These are phyloP conservation scores for Campoplex capitator DNA, from an alignment of 2,888 invertebrate genomes.

Conservation along the genomic window DNA sequence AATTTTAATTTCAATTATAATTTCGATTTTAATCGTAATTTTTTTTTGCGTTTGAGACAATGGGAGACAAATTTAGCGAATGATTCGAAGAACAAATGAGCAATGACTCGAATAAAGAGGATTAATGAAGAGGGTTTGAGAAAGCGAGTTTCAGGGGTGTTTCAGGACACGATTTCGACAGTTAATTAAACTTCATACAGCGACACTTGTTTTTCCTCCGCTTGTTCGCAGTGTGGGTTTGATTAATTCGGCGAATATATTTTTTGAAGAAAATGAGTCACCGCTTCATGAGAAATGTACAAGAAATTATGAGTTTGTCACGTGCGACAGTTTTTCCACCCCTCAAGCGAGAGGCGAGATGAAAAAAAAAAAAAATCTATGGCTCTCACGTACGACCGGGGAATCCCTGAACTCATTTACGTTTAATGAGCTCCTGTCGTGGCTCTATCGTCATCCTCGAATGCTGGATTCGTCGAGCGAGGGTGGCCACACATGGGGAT, in stretches of 20 bases:
- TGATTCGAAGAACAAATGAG: no score
- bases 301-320: slow-evolving; percentile 49
- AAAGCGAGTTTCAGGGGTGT: no score
- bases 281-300: neutral
- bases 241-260: neutral
- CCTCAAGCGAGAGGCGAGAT: neutral
- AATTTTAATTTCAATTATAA: no score
- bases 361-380: slow-evolving; percentile 5
- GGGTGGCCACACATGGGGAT: slow-evolving; percentile 27
- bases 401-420: slow-evolving; percentile 64
- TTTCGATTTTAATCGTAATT: no score
- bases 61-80: no score
- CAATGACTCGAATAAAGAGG: no score
- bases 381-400: slow-evolving; percentile 30
- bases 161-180: neutral
- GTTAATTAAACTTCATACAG: neutral
- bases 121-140: no score
- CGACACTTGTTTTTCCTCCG: neutral
- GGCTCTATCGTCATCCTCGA: slow-evolving; percentile 12
- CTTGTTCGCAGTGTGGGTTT: neutral
- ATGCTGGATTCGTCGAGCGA: neutral
- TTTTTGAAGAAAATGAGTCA: neutral
- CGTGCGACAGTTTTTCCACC: slow-evolving; percentile 26
- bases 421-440: slow-evolving; percentile 63
- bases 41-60: no score